These are phyloP conservation scores for Acomys russatus DNA, from an alignment of 2,797 vertebrate genomes.

Conservation along the genomic window DNA sequence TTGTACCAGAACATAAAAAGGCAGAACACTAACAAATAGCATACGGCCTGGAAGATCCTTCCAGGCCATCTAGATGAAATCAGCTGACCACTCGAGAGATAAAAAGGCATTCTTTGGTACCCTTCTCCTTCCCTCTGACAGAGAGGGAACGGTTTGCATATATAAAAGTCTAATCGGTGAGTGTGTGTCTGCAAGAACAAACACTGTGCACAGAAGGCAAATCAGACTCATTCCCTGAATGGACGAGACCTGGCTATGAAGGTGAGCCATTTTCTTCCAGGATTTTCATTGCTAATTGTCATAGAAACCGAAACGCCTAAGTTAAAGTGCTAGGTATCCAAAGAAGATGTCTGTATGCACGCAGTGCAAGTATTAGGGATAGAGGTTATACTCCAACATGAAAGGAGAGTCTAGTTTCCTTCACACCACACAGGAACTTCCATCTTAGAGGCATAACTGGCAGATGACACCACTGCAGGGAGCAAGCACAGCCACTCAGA, in stretches of 20 bases:
- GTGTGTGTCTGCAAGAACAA: slow-evolving; percentile 14
- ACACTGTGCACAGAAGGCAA: neutral
- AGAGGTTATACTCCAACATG: neutral
- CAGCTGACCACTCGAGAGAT: neutral
- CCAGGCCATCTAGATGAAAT: slow-evolving; percentile 4
- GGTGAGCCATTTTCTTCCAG: neutral
- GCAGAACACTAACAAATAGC: neutral
- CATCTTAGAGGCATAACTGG: neutral
- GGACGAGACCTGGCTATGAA: neutral
- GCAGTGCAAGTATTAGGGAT: neutral
- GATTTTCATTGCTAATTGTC: neutral
- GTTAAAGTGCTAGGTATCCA: neutral
- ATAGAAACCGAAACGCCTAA: neutral
- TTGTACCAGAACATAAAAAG: slow-evolving; percentile 18
- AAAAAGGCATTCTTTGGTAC: slow-evolving; percentile 39
- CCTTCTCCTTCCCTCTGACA: neutral
- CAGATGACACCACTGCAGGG: neutral
- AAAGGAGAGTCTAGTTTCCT: neutral
- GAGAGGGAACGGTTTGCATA: neutral
- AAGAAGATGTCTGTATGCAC: neutral
- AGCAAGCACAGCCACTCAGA: neutral
- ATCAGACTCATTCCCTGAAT: neutral
- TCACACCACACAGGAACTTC: neutral
- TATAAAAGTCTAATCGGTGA: neutral
- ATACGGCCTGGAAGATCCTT: slow-evolving; percentile 1